Evolutionary conservation across 35 echinoderm and acorn worm species (phyloP), one percentile per base, ranked within the genome.

Genomic region (Heliocidaris tuberculata): DNA sequence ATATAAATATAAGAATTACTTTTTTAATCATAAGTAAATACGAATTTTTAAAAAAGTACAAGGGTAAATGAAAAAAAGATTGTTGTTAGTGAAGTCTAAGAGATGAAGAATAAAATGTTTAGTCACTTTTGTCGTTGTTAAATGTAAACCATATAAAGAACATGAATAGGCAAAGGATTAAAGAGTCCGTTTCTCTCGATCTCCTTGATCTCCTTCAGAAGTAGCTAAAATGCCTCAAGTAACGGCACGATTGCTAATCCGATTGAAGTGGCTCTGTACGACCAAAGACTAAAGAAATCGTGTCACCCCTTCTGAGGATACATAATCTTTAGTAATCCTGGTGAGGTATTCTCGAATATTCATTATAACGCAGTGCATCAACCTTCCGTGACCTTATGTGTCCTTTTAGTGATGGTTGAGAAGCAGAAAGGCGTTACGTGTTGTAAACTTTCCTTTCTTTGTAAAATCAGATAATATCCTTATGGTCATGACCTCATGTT

Each of bases 171-270:
- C 52, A 56, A 56, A 8, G 65, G 65, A 78, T 78, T 4, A 78
- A 78, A 78, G 65, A 7, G 27, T 78, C 27, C 27, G 27, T 78
- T 78, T 21, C 17, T 7, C 65, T 24, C 17, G 65, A 21, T 78
- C 15, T 52, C 13, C 50, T 52, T n/a, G n/a, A n/a, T n/a, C n/a
- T 78, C 65, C 8, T 27, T 21, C 8, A 78, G 27, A 78, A 78
- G 65, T 78, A 78, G 21, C 65, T 78, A 78, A 78, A 78, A n/a
- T 78, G 65, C 65, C 65, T 78, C 65, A n/a, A 78, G 65, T 78
- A 78, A 29, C 65, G 27, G 65, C 65, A 78, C 65, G 65, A 78
- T 78, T n/a, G 21, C 4, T 78, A 78, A 78, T 78, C 65, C 19
- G 65, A 78, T 78, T 78, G 65, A 78, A 78, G 65, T 78, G 27